Percentiles rank a stretch among this genome's conserved stretches.
Evolutionary conservation across 2,888 invertebrate genomes (phyloP).

Genomic region (Aspidiotus rigidus): DNA sequence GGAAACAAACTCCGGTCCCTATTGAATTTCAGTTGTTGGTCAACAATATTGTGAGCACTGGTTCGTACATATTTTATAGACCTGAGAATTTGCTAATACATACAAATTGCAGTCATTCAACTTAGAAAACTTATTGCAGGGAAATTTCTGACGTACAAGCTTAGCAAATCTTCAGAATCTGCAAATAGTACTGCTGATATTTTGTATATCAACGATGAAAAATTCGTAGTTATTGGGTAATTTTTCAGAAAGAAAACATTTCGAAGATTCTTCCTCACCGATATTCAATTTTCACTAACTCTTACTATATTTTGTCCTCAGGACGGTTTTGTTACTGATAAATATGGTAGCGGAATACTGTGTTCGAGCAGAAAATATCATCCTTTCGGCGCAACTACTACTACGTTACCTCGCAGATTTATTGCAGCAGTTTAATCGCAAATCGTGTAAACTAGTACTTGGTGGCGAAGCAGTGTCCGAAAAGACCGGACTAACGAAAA

Average conservation of each 20-base stretch:
- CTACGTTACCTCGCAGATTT: slow-evolving; percentile 81
- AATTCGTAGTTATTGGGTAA: slow-evolving; percentile 61
- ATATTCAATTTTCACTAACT: background rate
- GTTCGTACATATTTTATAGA: slow-evolving; percentile 39
- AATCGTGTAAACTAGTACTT: slow-evolving; percentile 85
- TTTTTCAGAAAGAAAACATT: too few relatives aligned
- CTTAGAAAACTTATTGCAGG: slow-evolving; percentile 35
- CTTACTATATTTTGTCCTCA: slow-evolving; percentile 37
- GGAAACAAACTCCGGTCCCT: slow-evolving; percentile 89
- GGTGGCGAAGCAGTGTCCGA: slow-evolving; percentile 88
- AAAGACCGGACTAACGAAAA: slow-evolving; percentile 85
- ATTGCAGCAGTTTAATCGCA: slow-evolving; percentile 74
- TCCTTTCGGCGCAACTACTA: slow-evolving; percentile 59
- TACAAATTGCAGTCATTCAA: background rate
- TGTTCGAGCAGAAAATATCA: slow-evolving; percentile 44
- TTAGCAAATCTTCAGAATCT: slow-evolving; percentile 34
- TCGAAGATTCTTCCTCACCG: background rate
- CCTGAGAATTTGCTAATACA: background rate
- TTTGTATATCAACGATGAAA: slow-evolving; percentile 58
- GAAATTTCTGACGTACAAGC: slow-evolving; percentile 38
- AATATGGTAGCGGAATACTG: slow-evolving; percentile 90
- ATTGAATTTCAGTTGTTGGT: slow-evolving; percentile 78
- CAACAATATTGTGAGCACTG: slow-evolving; percentile 53
- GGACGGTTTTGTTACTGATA: slow-evolving; percentile 73
- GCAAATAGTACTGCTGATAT: slow-evolving; percentile 37